Evolutionary conservation across 2,888 invertebrate species (phyloP), one percentile per base, ranked within the genome.

Genomic region (Deilephila porcellus): DNA sequence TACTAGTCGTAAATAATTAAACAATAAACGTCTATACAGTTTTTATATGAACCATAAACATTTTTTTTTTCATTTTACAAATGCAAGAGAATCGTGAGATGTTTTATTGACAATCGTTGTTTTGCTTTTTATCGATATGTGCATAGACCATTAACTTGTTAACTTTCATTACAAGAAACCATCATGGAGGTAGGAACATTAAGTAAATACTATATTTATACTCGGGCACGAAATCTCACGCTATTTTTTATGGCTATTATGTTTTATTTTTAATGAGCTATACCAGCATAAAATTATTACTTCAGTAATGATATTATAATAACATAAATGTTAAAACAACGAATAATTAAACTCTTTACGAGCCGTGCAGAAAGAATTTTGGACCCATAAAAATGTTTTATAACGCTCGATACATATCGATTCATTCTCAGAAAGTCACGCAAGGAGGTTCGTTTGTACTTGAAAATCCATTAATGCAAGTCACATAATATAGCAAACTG

Each of bases 1-100:
- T 56, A 56, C 20, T 56, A n/a, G 59, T 52, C 64, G 67, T 73
- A 64, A 73, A 64, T 72, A 64, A 72, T 72, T 72, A 64, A 25
- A 37, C 34, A 73, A 52, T 20, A 72, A 56, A 56, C 37, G n/a
- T 67, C 64, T 59, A 45, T 67, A 67, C 14, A 52, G n/a, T 67
- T 67, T 67, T 67, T 67, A 67, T 25, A 52, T 45, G 64, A 25
- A 67, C 45, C 52, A 67, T 52, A 52, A 67, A 67, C 25, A 67
- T 52, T 25, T 14, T 52, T 52, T 52, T 45, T 45, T 20, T 52
- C 56, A 60, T 60, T 29, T 60, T 60, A 60, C 17, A 11, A 29
- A 29, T 25, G 29, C 60, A 60, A 29, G 45, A 67, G 25, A 25
- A 67, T 45, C 67, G 67, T 67, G 67, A 14, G 45, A 52, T 67